Percentiles rank a stretch among this genome's conserved stretches.
phyloP scores from a whole-genome alignment of 2,888 invertebrate genomes.

The Dynastes hyllus region DNA sequence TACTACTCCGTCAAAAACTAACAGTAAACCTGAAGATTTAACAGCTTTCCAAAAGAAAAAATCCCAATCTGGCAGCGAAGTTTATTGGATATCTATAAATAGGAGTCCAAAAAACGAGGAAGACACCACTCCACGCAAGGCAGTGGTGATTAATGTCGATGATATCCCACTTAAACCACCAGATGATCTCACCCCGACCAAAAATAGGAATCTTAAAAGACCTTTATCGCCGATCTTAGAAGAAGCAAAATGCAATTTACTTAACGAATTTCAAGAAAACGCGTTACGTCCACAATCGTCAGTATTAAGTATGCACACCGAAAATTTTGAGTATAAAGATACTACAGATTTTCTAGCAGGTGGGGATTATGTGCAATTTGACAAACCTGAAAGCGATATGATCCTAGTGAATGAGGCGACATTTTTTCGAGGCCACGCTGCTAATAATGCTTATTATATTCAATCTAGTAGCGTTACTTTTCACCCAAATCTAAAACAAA shows the following conservation, averaged over 20 bases:
- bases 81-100: conserved; percentile 66
- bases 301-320: conserved; percentile 15
- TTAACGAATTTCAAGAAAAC: conserved; percentile 40
- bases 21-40: conserved; percentile 44
- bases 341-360: conserved; percentile 54
- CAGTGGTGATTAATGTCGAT: conserved; percentile 63
- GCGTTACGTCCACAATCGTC: background rate
- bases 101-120: conserved; percentile 55
- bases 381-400: conserved; percentile 60
- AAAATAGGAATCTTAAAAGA: background rate
- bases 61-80: conserved; percentile 60
- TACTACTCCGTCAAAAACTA: background rate
- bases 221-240: conserved; percentile 65
- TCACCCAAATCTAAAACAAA: conserved; percentile 6
- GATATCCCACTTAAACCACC: conserved; percentile 67
- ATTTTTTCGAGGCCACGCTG: conserved; percentile 62
- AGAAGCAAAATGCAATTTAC: conserved; percentile 63
- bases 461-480: conserved; percentile 60
- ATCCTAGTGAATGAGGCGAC: conserved; percentile 62
- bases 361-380: conserved; percentile 60
- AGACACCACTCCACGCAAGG: conserved; percentile 23
- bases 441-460: conserved; percentile 59
- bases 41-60: conserved; percentile 54
- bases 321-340: conserved; percentile 38
- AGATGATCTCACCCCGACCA: conserved; percentile 55